These are phyloP conservation scores for Amblyjoppa proteus DNA, from an alignment of 2,888 invertebrate genomes.

Conservation along the genomic window DNA sequence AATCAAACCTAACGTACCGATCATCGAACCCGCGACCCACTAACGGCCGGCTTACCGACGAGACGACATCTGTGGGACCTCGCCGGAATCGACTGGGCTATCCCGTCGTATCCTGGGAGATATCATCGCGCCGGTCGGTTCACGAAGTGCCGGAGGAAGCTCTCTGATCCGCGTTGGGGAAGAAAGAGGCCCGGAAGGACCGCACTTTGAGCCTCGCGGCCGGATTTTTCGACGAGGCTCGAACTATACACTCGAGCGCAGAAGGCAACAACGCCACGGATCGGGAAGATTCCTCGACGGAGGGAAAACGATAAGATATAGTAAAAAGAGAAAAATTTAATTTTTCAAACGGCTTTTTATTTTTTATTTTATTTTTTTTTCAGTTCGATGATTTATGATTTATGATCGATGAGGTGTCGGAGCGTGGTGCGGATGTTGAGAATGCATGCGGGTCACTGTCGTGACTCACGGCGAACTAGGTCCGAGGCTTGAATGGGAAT, in stretches of 20 bases:
- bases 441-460: background rate
- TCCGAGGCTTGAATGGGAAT: constrained; percentile 11
- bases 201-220: background rate
- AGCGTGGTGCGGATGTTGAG: constrained; percentile 8
- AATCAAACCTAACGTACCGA: constrained; percentile 54
- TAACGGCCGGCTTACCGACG: constrained; percentile 10
- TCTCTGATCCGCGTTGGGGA: background rate
- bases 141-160: constrained; percentile 9
- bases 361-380: background rate
- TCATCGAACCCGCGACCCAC: constrained; percentile 42
- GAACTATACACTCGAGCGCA: background rate
- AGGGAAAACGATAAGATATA: constrained; percentile 26
- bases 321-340: constrained; percentile 36
- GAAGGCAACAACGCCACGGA: background rate
- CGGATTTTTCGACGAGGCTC: background rate
- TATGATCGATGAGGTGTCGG: constrained; percentile 17
- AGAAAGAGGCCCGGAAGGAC: background rate
- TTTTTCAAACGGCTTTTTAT: constrained; percentile 1
- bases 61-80: constrained; percentile 71
- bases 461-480: background rate
- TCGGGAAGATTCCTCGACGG: constrained; percentile 5
- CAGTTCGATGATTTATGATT: background rate
- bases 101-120: constrained; percentile 53
- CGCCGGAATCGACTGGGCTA: constrained; percentile 59
- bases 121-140: constrained; percentile 64